Percentiles rank a stretch among this genome's conserved stretches.
These are phyloP conservation scores for Acanthurus tractus DNA, from an alignment of 2,797 vertebrate genomes.

Conservation along the genomic window DNA sequence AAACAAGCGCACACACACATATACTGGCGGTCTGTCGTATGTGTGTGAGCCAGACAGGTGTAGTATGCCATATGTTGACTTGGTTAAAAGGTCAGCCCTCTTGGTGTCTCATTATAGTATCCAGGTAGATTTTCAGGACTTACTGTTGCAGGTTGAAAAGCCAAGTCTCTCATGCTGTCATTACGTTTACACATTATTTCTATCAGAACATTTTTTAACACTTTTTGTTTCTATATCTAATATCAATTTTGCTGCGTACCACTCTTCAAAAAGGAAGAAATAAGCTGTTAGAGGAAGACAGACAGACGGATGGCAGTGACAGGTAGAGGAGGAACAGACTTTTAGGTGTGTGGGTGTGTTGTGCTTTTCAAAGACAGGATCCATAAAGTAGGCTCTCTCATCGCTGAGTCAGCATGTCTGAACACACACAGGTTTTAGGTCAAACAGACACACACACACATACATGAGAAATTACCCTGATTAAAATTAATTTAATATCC, in stretches of 20 bases:
- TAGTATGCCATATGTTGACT: conserved; percentile 70
- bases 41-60: conserved; percentile 47
- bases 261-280: not conserved
- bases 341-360: conserved; percentile 23
- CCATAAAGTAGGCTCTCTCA: conserved; percentile 49
- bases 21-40: not conserved
- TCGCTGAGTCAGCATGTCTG: conserved; percentile 52
- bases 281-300: not conserved
- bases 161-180: conserved; percentile 21
- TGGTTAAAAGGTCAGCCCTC: conserved; percentile 68
- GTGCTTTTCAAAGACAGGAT: conserved; percentile 51
- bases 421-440: conserved; percentile 4
- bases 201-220: not conserved
- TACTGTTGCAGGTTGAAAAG: conserved; percentile 40
- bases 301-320: conserved; percentile 12
- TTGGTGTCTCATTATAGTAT: conserved; percentile 69
- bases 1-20: conserved; percentile 10
- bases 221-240: not conserved
- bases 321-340: conserved; percentile 10
- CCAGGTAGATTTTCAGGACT: conserved; percentile 51
- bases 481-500: conserved; percentile 10
- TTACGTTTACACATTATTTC: conserved; percentile 21
- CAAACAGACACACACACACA: not conserved
- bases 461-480: no score
- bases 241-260: not conserved